Evolutionary conservation across 2,113 vertebrate species (phyloP).

Genomic region (Cygnus buccinator): DNA sequence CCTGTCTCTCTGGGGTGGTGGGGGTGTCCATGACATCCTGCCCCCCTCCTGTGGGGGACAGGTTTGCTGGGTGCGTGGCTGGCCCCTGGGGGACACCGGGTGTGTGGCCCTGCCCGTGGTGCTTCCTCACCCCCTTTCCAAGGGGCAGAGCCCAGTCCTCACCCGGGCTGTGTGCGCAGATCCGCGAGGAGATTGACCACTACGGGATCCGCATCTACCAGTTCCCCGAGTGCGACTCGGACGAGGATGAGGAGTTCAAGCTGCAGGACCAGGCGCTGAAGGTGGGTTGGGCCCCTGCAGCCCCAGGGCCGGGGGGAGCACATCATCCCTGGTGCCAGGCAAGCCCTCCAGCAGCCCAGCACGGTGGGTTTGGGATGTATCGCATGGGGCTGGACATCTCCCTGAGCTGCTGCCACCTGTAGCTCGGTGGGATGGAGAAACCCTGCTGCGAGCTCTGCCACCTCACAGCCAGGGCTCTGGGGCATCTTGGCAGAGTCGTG

Average conservation of each 20-base stretch:
- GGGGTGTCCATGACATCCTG: background rate
- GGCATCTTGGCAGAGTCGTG: background rate
- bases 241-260: constrained; percentile 98
- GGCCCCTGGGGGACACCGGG: fast-evolving
- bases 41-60: background rate
- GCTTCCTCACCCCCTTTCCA: background rate
- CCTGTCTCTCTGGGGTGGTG: background rate
- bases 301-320: background rate
- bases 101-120: background rate
- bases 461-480: background rate
- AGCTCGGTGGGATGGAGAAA: background rate
- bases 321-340: fast-evolving
- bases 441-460: background rate
- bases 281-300: constrained; percentile 72
- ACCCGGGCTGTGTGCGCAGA: constrained; percentile 74
- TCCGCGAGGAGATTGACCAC: constrained; percentile 92
- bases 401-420: background rate
- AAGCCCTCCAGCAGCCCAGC: background rate
- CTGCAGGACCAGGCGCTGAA: constrained; percentile 94
- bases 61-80: background rate
- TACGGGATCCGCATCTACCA: constrained; percentile 97
- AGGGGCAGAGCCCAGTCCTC: background rate
- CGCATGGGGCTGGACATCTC: fast-evolving
- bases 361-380: background rate
- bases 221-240: constrained; percentile 96